Evolutionary conservation across 2,797 vertebrate genomes (phyloP).

Genomic region (Sciurus carolinensis): DNA sequence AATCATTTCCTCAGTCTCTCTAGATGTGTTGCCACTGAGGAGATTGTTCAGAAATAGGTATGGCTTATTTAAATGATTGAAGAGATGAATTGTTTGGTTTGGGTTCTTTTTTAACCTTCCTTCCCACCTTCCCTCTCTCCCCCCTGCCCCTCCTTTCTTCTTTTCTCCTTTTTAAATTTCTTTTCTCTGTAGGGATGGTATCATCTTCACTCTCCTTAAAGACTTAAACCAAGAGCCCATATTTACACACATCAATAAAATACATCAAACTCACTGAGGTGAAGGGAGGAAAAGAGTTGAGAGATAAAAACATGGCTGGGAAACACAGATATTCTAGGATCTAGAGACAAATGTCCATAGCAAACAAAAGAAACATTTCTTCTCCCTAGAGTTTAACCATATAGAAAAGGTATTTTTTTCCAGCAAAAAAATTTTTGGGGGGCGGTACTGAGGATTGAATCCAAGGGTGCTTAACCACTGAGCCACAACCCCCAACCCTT

Average conservation of each 20-base stretch:
- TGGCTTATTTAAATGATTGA: conserved; percentile 1
- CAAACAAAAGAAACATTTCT: background rate
- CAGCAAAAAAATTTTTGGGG: background rate
- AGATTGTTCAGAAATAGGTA: conserved; percentile 40
- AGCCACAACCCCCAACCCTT: no score
- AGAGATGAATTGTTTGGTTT: background rate
- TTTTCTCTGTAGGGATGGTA: background rate
- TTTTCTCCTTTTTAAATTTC: background rate
- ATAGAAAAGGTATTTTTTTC: conserved; percentile 34
- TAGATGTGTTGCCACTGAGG: conserved; percentile 43
- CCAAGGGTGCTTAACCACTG: no score
- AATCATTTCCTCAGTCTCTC: conserved; percentile 51
- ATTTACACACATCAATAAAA: conserved; percentile 12
- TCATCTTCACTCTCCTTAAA: background rate
- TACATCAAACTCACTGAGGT: background rate
- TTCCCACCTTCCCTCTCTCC: background rate
- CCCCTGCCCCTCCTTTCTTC: no score
- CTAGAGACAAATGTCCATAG: background rate
- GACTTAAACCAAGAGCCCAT: background rate
- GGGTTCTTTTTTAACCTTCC: background rate
- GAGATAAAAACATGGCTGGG: background rate
- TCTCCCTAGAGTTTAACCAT: conserved; percentile 8
- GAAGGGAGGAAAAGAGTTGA: background rate
- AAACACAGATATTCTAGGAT: background rate
- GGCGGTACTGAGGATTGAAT: no score